Base-by-base conservation (phyloP, 2,888 invertebrate species). In the Amphipyra tragopoginis region DNA sequence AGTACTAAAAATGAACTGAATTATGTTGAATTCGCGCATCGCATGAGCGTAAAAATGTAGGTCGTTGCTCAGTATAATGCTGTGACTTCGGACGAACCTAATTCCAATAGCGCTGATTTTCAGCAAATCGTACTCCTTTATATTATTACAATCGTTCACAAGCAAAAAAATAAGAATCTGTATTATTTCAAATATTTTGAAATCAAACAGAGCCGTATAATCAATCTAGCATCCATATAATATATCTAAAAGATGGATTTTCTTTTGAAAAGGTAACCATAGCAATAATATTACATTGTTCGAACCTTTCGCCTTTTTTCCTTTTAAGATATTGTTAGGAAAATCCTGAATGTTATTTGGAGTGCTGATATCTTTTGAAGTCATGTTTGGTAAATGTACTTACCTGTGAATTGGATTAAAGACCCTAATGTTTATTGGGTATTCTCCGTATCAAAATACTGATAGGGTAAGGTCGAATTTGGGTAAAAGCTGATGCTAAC, bases 321-420 rank as follows among this genome's bases (percentile, higher is more conserved):
- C 29, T 29, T 57, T 58, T 39, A 58, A 6, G 14, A 29, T 29
- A 29, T 29, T n/a, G 48, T 55, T 49, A 29, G 47, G 50, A 44
- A 53, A 47, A 50, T 40, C 29, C 53, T n/a, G 26, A 39, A 14
- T 51, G 21, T 44, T 15, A 26, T 42, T 49, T 38, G 2, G 21
- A 38, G 33, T 29, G 48, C 13, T 42, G n/a, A 48, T 42, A 13
- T 56, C 36, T 43, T 50, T 65, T 47, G 47, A 65, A 65, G 45
- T 29, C 9, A 39, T 10, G 39, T 38, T 21, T 21, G n/a, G 44
- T n/a, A 49, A 49, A 34, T 62, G 15, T 34, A 43, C 54, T 38
- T 34, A 45, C 49, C 15, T n/a, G 39, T 36, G n/a, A 34, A 49
- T 39, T 54, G n/a, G 50, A 63, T 67, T 70, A 51, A 70, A 64